Conservation (phyloP, 2,888 invertebrate species). For the Caenorhabditis zanzibari region DNA sequence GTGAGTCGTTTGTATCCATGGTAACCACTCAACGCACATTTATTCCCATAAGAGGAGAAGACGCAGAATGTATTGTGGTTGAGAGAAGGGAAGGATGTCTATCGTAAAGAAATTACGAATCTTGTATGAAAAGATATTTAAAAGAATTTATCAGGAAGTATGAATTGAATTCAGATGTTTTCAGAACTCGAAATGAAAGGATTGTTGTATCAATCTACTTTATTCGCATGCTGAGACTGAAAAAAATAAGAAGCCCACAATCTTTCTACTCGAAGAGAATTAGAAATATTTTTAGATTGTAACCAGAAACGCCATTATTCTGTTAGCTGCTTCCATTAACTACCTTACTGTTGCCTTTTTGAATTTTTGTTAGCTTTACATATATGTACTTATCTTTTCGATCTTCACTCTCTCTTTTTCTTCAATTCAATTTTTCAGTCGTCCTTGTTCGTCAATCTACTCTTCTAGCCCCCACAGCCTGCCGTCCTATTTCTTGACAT, state of each 20-base stretch:
- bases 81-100: not conserved
- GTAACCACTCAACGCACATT: not conserved
- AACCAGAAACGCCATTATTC: not conserved
- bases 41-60: not conserved
- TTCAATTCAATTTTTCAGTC: conserved; percentile 6
- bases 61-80: not conserved
- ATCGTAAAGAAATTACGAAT: too few relatives aligned
- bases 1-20: conserved; percentile 10
- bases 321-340: not conserved
- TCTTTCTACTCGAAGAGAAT: too few relatives aligned
- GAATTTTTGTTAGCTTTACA: not conserved
- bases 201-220: too few relatives aligned
- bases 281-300: too few relatives aligned
- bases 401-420: not conserved
- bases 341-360: too few relatives aligned
- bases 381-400: conserved; percentile 5
- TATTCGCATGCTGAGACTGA: too few relatives aligned
- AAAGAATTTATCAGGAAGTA: too few relatives aligned
- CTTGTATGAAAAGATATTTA: too few relatives aligned
- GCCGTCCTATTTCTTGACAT: not conserved
- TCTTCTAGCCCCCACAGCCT: not conserved
- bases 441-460: conserved; percentile 7
- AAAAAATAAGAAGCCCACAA: too few relatives aligned
- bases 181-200: too few relatives aligned
- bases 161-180: too few relatives aligned